These are phyloP conservation scores for Catostomus latipinnis DNA, from an alignment of 2,797 vertebrate species.

Conservation along the genomic window DNA sequence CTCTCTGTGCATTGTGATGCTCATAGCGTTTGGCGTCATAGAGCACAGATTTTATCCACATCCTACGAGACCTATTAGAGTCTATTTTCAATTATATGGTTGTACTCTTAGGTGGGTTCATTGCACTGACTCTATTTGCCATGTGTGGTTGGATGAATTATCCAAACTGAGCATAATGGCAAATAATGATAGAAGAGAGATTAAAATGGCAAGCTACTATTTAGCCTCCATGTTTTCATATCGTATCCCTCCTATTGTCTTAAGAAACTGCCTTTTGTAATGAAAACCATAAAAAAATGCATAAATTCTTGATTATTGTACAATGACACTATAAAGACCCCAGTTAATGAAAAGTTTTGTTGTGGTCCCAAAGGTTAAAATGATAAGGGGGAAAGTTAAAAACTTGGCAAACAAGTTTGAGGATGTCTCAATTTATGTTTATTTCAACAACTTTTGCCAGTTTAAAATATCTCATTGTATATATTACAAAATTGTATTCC, in stretches of 20 bases:
- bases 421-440: too few relatives aligned
- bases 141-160: slow-evolving; percentile 3
- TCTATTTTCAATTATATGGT: slow-evolving; percentile 33
- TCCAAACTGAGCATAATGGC: slow-evolving; percentile 37
- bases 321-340: too few relatives aligned
- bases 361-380: too few relatives aligned
- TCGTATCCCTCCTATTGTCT: background rate
- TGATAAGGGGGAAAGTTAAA: too few relatives aligned
- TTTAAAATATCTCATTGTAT: too few relatives aligned
- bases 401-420: too few relatives aligned
- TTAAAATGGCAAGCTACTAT: slow-evolving; percentile 16
- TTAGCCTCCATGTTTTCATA: background rate
- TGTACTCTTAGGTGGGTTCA: slow-evolving; percentile 37
- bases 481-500: too few relatives aligned
- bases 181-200: background rate
- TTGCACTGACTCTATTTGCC: slow-evolving; percentile 14
- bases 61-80: slow-evolving; percentile 47
- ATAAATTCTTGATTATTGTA: too few relatives aligned
- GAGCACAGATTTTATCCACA: slow-evolving; percentile 54
- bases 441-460: too few relatives aligned
- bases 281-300: too few relatives aligned
- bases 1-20: slow-evolving; percentile 70
- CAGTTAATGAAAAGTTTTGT: too few relatives aligned
- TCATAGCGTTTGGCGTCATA: slow-evolving; percentile 78
- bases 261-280: too few relatives aligned